Base-by-base conservation (phyloP, 1,140 invertebrate species). In the Scaptomyza pallida region DNA sequence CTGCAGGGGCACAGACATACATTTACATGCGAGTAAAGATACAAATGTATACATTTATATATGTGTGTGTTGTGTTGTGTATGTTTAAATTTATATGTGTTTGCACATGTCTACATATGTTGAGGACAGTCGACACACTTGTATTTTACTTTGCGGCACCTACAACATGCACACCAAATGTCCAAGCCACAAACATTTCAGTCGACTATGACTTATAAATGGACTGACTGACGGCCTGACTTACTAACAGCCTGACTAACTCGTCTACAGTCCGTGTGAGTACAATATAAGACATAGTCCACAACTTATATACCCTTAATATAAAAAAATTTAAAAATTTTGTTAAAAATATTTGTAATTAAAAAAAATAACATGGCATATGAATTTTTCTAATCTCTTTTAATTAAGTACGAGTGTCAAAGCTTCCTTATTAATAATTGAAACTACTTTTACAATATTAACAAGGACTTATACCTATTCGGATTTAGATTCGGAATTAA, bases 141-240 rank as follows among this genome's bases (percentile, higher is more conserved):
- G 62, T 68, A 45, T 81, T 70, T 65, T 62, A 52, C 52, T 74
- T 70, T 71, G 78, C 47, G 64, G 75, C 47, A 54, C 15, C 35
- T 54, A 21, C 51, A 15, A 21, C 51, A 15, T 40, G 52, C 55
- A 62, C 57, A 51, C 48, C 64, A 52, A 56, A 55, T 40, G 69
- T 21, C 40, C n/a, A 33, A 45, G 52, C 16, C 19, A 40, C 52
- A 55, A 13, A 56, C 26, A 5, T 8, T 30, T 30, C 21, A 16
- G 40, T 30, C 1, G 40, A 9, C 1, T 9, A 12, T 5, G 54
- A 43, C 21, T 30, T 44, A n/a, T n/a, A 56, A 56, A 56, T 9
- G 35, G 60, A 51, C 60, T 70, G 13, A 21, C 13, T 15, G 19
- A 37, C 47, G 21, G 13, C 23, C 19, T 6, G 56, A 26, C 26